Evolutionary conservation across 2,888 invertebrate genomes (phyloP).

Genomic region (Stenurella melanura): DNA sequence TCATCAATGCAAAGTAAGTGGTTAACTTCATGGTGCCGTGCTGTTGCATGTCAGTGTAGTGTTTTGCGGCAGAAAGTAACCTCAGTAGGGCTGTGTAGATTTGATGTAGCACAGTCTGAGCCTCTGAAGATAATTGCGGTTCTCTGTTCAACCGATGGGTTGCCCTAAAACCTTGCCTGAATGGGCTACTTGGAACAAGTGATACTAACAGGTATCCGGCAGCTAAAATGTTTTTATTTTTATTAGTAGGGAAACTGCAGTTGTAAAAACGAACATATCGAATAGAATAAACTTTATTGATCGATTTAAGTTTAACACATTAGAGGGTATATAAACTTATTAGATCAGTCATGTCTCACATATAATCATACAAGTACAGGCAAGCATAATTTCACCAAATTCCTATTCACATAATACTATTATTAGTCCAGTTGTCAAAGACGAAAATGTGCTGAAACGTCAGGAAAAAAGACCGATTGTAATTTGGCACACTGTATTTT

Average conservation of each 20-base stretch:
- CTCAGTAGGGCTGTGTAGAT: constrained; percentile 85
- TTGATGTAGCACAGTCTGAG: constrained; percentile 77
- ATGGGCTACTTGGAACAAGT: constrained; percentile 92
- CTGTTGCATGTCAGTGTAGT: constrained; percentile 89
- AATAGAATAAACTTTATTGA: no score
- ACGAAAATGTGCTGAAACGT: no score
- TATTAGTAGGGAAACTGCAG: background rate
- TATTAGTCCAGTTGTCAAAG: no score
- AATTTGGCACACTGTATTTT: no score
- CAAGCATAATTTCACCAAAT: no score
- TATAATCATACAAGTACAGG: no score
- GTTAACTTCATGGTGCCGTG: constrained; percentile 95
- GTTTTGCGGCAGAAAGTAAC: constrained; percentile 87
- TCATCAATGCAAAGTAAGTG: constrained; percentile 93
- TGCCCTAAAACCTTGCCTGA: constrained; percentile 89
- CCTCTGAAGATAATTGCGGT: constrained; percentile 75
- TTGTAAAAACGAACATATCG: no score
- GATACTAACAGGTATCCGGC: constrained; percentile 93
- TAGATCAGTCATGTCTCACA: no score
- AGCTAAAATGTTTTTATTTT: constrained; percentile 74
- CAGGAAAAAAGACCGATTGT: no score
- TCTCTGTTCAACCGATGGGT: constrained; percentile 74
- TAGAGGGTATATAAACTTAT: no score
- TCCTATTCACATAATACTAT: no score
- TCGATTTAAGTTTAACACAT: no score